Percentiles rank a stretch among this genome's conserved stretches.
Conservation (phyloP, 2,888 invertebrate species). For the Ariolimax columbianus region DNA sequence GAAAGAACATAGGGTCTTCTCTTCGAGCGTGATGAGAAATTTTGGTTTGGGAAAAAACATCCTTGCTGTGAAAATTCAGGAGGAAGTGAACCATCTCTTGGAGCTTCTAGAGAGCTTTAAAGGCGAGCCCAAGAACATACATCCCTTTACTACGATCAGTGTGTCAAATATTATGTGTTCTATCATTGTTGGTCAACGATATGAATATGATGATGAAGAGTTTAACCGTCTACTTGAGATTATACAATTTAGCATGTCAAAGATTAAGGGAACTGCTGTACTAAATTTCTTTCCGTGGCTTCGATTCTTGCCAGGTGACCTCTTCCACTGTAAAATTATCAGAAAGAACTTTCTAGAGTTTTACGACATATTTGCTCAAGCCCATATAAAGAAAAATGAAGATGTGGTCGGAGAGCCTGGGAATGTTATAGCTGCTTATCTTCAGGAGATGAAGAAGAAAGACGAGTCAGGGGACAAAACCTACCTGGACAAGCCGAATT, state of each 20-base stretch:
- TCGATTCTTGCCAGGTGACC: conserved; percentile 11
- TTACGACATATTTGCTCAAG: not conserved
- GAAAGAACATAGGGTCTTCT: not conserved
- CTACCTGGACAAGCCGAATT: not conserved
- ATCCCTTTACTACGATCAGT: not conserved
- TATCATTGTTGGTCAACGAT: not conserved
- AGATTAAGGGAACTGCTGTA: not conserved
- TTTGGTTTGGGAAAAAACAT: not conserved
- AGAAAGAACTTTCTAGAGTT: not conserved
- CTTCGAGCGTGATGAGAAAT: not conserved
- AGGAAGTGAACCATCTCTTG: not conserved
- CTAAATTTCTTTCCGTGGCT: conserved; percentile 30
- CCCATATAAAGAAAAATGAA: not conserved
- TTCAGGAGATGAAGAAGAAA: conserved; percentile 5
- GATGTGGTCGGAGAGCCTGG: not conserved
- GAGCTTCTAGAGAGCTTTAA: not conserved
- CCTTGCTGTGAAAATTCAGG: not conserved
- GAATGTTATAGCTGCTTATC: not conserved
- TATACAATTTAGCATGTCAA: not conserved
- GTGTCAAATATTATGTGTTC: not conserved
- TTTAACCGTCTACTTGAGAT: not conserved
- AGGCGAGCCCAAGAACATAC: not conserved
- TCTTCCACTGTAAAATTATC: not conserved
- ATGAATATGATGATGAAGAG: not conserved
- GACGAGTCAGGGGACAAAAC: not conserved